A percentile compares a stretch with the other conserved stretches of the same genome.
Evolutionary conservation across 2,888 invertebrate genomes (phyloP).

Genomic region (Mythimna loreyi): DNA sequence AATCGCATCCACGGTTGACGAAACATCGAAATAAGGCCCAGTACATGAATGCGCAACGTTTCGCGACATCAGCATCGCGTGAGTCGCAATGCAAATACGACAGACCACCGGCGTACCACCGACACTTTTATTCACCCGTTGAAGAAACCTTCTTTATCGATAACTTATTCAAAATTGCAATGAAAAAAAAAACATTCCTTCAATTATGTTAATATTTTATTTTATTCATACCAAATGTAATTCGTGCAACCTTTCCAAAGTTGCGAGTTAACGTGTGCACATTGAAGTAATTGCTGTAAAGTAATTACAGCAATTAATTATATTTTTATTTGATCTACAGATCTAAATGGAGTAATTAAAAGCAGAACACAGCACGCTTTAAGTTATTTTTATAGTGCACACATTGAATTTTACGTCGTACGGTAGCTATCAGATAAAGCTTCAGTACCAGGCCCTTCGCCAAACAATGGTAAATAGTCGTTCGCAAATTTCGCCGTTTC

Average conservation of each 20-base stretch:
- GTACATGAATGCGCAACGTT: constrained; percentile 56
- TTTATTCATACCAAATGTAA: constrained; percentile 18
- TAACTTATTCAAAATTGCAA: constrained; percentile 50
- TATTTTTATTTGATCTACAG: constrained; percentile 20
- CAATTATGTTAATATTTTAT: constrained; percentile 45
- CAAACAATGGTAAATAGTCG: constrained; percentile 43
- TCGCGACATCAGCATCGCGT: constrained; percentile 69
- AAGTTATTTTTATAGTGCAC: constrained; percentile 29
- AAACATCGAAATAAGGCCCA: constrained; percentile 58
- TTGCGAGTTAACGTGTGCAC: constrained; percentile 21
- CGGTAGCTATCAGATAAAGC: constrained; percentile 53
- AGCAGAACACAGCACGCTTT: constrained; percentile 6
- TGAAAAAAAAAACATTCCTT: constrained; percentile 42
- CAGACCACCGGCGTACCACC: constrained; percentile 69
- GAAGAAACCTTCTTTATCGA: constrained; percentile 42
- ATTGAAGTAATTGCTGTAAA: constrained; percentile 37
- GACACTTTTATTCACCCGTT: constrained; percentile 58
- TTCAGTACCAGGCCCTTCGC: constrained; percentile 36
- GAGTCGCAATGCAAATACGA: constrained; percentile 69
- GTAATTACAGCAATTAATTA: constrained; percentile 14
- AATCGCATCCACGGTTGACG: constrained; percentile 57
- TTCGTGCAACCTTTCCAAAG: constrained; percentile 37
- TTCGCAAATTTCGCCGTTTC: constrained; percentile 47
- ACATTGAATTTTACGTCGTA: constrained; percentile 31
- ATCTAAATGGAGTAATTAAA: constrained; percentile 52